A percentile compares a stretch with the other conserved stretches of the same genome.
Evolutionary conservation across 2,113 vertebrate species (phyloP).

Genomic region (Pedetes capensis): DNA sequence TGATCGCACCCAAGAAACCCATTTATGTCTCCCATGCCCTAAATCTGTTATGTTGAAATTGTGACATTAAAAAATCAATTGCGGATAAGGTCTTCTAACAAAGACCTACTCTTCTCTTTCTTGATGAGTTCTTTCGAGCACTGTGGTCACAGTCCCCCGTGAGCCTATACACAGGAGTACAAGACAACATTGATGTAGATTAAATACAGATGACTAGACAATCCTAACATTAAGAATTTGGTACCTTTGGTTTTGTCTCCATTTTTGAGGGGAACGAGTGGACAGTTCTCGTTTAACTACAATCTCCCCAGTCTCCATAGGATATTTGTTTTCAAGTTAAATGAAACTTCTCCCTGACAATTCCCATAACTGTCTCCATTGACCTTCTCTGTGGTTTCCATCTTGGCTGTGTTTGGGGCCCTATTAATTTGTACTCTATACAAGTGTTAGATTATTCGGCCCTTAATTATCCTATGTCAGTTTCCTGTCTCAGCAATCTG

Average conservation of each 20-base stretch:
- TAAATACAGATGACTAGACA: not conserved
- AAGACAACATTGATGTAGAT: rapidly evolving
- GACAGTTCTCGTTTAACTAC: not conserved
- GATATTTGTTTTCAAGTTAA: slow-evolving; percentile 26
- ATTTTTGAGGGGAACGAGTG: not conserved
- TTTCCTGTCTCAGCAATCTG: slow-evolving; percentile 9
- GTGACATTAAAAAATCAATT: not conserved
- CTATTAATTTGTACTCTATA: slow-evolving; percentile 60
- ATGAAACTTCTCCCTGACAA: slow-evolving; percentile 27
- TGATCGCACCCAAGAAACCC: not conserved
- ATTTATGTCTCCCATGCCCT: not conserved
- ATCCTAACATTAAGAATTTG: not conserved
- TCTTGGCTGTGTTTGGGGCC: slow-evolving; percentile 52
- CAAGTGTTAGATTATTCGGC: slow-evolving; percentile 33
- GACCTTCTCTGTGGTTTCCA: slow-evolving; percentile 69
- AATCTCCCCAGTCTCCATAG: rapidly evolving
- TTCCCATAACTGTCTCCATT: slow-evolving; percentile 32
- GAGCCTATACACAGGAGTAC: no score
- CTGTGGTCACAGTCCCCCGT: not conserved
- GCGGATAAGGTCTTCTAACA: not conserved
- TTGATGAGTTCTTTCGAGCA: rapidly evolving
- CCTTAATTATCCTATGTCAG: slow-evolving; percentile 73
- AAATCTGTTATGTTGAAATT: not conserved
- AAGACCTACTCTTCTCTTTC: not conserved
- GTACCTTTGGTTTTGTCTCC: not conserved